These are phyloP conservation scores for Cecidostiba fungosa DNA, from an alignment of 2,888 invertebrate species.

Conservation along the genomic window DNA sequence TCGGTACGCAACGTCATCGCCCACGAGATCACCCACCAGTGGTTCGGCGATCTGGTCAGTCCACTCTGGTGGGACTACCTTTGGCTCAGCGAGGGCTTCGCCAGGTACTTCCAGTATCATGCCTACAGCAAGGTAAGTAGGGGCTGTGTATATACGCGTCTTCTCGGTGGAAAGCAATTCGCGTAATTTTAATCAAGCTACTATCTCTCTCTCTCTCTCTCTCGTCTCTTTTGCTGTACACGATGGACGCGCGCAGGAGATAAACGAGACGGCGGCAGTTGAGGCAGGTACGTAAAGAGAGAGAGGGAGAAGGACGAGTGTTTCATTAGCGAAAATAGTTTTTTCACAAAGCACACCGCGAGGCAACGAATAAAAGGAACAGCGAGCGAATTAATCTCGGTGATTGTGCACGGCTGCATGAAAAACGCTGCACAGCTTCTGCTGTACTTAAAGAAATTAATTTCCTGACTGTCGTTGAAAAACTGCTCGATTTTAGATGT, in stretches of 20 bases:
- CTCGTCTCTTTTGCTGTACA: background rate
- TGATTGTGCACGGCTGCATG: background rate
- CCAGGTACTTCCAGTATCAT: constrained; percentile 81
- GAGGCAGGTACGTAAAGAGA: background rate
- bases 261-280: background rate
- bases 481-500: background rate
- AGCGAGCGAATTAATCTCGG: background rate
- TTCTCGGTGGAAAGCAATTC: background rate
- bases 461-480: background rate
- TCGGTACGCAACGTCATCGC: constrained; percentile 77
- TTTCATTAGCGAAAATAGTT: constrained; percentile 47
- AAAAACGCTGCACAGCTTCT: background rate
- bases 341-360: constrained; percentile 22
- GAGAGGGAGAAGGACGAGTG: background rate
- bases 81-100: constrained; percentile 82
- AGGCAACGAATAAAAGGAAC: background rate
- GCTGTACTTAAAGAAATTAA: background rate
- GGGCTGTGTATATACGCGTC: too few relatives aligned
- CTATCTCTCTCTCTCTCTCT: background rate
- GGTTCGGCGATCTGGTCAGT: constrained; percentile 80
- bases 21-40: constrained; percentile 83
- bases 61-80: constrained; percentile 78
- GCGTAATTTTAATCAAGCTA: constrained; percentile 46
- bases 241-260: background rate
- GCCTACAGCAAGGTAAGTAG: constrained; percentile 74